Base-by-base conservation (phyloP, 2,888 invertebrate species). In the Sinotaia quadrata region DNA sequence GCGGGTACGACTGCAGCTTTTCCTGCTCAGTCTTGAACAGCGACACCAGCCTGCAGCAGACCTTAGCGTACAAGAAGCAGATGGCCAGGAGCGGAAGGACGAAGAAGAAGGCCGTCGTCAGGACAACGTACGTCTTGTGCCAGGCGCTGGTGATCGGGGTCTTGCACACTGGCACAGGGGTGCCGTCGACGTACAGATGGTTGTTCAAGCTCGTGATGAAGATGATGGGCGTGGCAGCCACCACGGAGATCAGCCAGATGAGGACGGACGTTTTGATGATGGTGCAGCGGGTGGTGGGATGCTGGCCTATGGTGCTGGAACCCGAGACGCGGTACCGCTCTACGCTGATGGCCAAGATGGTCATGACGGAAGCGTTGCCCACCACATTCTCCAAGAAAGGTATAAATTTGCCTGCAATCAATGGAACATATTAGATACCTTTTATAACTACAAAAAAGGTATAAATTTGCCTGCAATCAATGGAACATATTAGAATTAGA, bases 301-400 rank as follows among this genome's bases (percentile, higher is more conserved):
- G 85, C 8, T 95, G 96, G 79, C 57, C 58, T 59, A 96, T 90
- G 0, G 96, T 96, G 85, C 95, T 94, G 88, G 95, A 96, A n/a
- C n/a, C n/a, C 85, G 96, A 96, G 74, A 95, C 96, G 88, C 94
- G 93, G 89, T 93, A 94, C 33, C 94, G 91, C 89, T 96, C 96
- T 88, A 96, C 95, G 67, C 95, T 95, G 88, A 96, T 96, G 69
- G 96, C 96, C 83, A 96, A 89, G 83, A 96, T 96, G 54, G 96
- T 96, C 63, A 96, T 90, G 3, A 96, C 95, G 41, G 95, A 95
- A 36, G 95, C 95, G 87, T 96, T 95, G 4, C 95, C 95, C 37
- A 96, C 95, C 0, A 95, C 94, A 84, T 95, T 89, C 89, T 96
- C 96, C 71, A 96, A 93, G 87, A 96, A 96, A 0, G 96, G 95